Base-by-base conservation (phyloP, 2,888 invertebrate genomes). In the Synergus gifuensis region DNA sequence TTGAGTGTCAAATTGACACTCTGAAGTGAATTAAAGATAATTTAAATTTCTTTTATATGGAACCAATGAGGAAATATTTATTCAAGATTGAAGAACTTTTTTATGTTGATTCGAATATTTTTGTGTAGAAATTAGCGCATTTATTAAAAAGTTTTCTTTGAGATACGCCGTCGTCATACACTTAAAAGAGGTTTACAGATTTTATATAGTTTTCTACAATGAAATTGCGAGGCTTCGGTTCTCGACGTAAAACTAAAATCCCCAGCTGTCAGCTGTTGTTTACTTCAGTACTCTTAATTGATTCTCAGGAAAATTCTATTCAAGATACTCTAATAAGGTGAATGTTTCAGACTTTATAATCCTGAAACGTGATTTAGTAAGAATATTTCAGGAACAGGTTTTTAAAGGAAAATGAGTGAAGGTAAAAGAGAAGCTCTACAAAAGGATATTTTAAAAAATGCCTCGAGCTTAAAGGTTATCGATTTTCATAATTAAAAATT, bases 351-450 rank as follows among this genome's bases (percentile, higher is more conserved):
- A 54, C 28, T 16, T 40, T 28, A n/a, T 36, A 8, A 54, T 54
- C 36, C 54, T 40, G n/a, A 5, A 54, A 73, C 9, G 36, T 54
- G 36, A 54, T 73, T 73, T 14, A 22, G 12, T 16, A 2, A 69
- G n/a, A 73, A 36, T 73, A 54, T 73, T 73, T 54, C 36, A 54
- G 28, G n/a, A 73, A 54, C 54, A 73, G 54, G 54, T 54, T 73
- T 54, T 73, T 54, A 36, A 54, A 54, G 36, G 36, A 40, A 36
- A 73, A 40, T 36, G 9, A 73, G 36, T 28, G 73, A 58, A 54
- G 28, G 54, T 40, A 36, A 54, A 54, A 73, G 73, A 73, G 12
- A 73, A 73, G n/a, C 54, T 73, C 16, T 73, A 28, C 14, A 54
- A 73, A 73, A 54, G 49, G 36, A n/a, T 54, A 54, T 73, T 36